Evolutionary conservation across 2,113 vertebrate species (phyloP).

Genomic region (Laticauda laticaudata): DNA sequence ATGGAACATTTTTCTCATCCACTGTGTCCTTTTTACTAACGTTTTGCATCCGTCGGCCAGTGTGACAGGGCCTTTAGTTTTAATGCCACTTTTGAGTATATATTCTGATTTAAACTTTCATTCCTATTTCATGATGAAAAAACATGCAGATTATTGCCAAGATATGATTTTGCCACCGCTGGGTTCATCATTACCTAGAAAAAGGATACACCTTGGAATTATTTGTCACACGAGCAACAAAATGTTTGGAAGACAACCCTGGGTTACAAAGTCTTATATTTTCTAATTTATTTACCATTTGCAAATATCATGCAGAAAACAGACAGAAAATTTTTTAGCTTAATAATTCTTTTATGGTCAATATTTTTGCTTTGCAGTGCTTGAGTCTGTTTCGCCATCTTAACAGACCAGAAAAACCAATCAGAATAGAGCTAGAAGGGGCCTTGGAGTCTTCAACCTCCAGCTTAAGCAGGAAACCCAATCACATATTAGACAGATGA

Average conservation of each 20-base stretch:
- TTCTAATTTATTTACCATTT: conserved; percentile 4
- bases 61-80: no score
- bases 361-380: not conserved
- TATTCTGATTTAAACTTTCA: not conserved
- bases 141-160: conserved; percentile 3
- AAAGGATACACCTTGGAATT: not conserved
- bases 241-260: not conserved
- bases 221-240: not conserved
- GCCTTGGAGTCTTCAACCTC: not conserved
- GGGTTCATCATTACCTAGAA: conserved; percentile 2
- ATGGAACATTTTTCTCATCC: no score
- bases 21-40: no score
- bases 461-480: not conserved
- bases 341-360: not conserved
- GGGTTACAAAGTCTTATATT: not conserved
- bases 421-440: not conserved
- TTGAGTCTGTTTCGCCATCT: not conserved
- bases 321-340: not conserved
- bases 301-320: conserved; percentile 1
- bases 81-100: not conserved
- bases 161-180: not conserved
- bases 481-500: not conserved
- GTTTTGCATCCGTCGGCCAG: no score
- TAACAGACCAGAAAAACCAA: not conserved
- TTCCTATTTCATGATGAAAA: conserved; percentile 8